Evolutionary conservation across 2,113 vertebrate genomes (phyloP), one percentile per base, ranked within the genome.

Genomic region (Riparia riparia): DNA sequence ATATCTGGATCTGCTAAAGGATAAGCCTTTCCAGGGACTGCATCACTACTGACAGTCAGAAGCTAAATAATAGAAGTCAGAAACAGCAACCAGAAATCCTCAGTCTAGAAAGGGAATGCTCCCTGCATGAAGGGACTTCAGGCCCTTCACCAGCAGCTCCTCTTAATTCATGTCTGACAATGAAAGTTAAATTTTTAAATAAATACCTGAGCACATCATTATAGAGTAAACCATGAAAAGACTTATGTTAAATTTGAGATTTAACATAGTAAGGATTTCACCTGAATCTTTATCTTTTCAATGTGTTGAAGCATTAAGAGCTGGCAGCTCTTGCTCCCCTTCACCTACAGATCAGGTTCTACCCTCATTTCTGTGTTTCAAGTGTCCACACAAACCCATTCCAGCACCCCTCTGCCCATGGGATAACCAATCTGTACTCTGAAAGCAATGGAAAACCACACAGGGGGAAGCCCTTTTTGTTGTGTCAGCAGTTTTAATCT

Each of bases 381-480:
- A 32, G 39, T 8, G 31, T 8, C 49, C 64, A 20, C 68, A n/a
- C 0, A 0, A 85, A 19, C 37, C 54, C 22, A 17, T 15, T 64
- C 32, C 61, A 51, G 72, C 64, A 83, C 24, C 47, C 28, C 28
- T 18, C 34, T 60, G 51, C 49, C 51, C 66, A 53, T 26, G 17
- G 44, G 45, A 60, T 18, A n/a, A 65, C 68, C 49, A 24, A 6
- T 25, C 5, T 45, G 22, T n/a, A 53, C 25, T 44, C 14, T 1
- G 42, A 64, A 69, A 82, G 53, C 74, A 47, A 37, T 8, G 26
- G 88, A 34, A 87, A 87, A 60, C 61, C 9, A 31, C 45, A 79
- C 18, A 51, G 74, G 29, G 61, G 41, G 57, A 60, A 88, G 63
- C 44, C 3, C 21, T 45, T 80, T 64, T 15, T 56, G 71, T 39